Evolutionary conservation across 2,797 vertebrate species (phyloP).

Genomic region (Alectoris magna): DNA sequence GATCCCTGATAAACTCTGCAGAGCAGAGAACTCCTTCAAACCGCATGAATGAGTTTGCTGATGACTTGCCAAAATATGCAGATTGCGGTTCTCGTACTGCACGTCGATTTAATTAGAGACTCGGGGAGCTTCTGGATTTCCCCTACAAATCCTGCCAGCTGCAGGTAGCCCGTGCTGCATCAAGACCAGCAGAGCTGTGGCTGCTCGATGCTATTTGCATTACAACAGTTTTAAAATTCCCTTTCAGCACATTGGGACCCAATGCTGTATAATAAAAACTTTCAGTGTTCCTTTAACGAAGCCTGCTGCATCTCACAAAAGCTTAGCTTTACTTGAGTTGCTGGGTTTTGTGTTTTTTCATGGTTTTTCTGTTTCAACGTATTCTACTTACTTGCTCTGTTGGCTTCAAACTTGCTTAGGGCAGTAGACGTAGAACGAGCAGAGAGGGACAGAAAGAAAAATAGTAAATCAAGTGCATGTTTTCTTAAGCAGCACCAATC

Average conservation of each 20-base stretch:
- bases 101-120: background rate
- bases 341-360: background rate
- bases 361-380: background rate
- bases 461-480: conserved; percentile 19
- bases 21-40: conserved; percentile 13
- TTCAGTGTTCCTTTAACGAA: background rate
- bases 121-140: background rate
- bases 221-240: background rate
- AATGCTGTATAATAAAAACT: background rate
- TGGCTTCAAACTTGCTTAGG: background rate
- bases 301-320: background rate
- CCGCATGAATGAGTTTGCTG: background rate
- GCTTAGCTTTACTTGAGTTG: background rate
- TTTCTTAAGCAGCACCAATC: background rate
- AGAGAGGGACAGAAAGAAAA: conserved; percentile 7
- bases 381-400: background rate
- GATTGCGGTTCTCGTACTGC: background rate
- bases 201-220: background rate
- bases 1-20: fast-evolving
- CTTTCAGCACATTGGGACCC: background rate
- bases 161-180: background rate
- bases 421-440: conserved; percentile 30
- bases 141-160: background rate
- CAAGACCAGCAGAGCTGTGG: background rate
- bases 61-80: background rate